Base-by-base conservation (phyloP, 2,888 invertebrate genomes). In the Drosophila mimetica region DNA sequence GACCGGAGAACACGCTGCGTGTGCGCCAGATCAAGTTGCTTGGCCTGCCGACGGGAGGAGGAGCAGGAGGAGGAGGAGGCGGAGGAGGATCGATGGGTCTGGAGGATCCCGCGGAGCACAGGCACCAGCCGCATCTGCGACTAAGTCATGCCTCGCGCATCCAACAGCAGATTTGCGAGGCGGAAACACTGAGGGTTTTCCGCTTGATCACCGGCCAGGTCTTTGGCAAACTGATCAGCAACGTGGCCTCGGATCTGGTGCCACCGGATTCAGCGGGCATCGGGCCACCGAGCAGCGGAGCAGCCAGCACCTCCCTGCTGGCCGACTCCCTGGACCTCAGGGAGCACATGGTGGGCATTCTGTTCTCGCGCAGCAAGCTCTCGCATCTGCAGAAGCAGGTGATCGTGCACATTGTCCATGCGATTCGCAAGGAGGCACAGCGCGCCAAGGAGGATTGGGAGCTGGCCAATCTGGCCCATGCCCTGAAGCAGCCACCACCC, bases 281-380 rank as follows among this genome's bases (percentile, higher is more conserved):
- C 0, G 54, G 16, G 0, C 50, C 44, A 14, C 7, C 20, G 32
- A 28, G 63, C 6, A 14, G 52, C 2, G 41, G 42, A 1, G 74
- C 47, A 0, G 69, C 48, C 0, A 25, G 61, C 61, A 90, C 73
- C 82, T 91, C 71, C 55, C 88, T 91, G 73, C 70, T 92, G 5
- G 92, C 91, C 0, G 92, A 92, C 65, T 94, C 94, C 22, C 93
- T 95, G 48, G 97, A 97, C 89, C 93, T 99, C 7, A 94, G 98
- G 42, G 98, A 98, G 89, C 98, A 98, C 90, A 97, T 99, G 94
- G 98, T 98, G 44, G 98, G 98, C 67, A 98, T 99, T 83, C 93
- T 99, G 47, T 99, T 98, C 91, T 97, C 97, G 61, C 94, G 98
- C 50, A 97, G 97, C 90, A 98, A 98, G 91, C 93, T 99, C 22